phyloP scores from a whole-genome alignment of 2,888 invertebrate genomes.

The Andrena haemorrhoa region DNA sequence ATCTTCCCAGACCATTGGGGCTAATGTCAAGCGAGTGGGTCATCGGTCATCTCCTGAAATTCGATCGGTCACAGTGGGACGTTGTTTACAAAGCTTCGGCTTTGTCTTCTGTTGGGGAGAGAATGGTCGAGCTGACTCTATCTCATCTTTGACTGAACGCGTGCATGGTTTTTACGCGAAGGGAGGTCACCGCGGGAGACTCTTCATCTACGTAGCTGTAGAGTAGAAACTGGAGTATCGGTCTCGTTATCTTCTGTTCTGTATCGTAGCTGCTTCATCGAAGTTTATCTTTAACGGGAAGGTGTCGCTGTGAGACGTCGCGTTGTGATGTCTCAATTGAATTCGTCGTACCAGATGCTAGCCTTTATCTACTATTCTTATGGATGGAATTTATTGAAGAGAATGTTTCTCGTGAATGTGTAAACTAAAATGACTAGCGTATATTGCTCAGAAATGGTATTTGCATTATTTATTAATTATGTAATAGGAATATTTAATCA shows the following conservation, averaged over 20 bases:
- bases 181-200: constrained; percentile 48
- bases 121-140: constrained; percentile 29
- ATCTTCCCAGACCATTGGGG: constrained; percentile 29
- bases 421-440: no score
- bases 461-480: no score
- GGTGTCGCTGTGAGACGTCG: not conserved
- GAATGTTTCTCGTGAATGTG: no score
- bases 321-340: constrained; percentile 32
- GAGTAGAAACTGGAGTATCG: constrained; percentile 59
- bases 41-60: constrained; percentile 68
- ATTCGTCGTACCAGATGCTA: not conserved
- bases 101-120: constrained; percentile 60
- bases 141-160: constrained; percentile 27
- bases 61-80: constrained; percentile 53
- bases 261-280: constrained; percentile 32
- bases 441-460: no score
- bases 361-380: not conserved
- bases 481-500: no score
- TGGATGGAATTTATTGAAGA: no score
- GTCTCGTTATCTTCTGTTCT: constrained; percentile 43
- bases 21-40: constrained; percentile 45
- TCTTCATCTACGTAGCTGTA: not conserved
- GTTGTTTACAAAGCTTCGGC: constrained; percentile 47
- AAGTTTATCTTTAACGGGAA: constrained; percentile 4
- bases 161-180: constrained; percentile 12